Evolutionary conservation across 2,113 vertebrate species (phyloP).

Genomic region (Vidua macroura): DNA sequence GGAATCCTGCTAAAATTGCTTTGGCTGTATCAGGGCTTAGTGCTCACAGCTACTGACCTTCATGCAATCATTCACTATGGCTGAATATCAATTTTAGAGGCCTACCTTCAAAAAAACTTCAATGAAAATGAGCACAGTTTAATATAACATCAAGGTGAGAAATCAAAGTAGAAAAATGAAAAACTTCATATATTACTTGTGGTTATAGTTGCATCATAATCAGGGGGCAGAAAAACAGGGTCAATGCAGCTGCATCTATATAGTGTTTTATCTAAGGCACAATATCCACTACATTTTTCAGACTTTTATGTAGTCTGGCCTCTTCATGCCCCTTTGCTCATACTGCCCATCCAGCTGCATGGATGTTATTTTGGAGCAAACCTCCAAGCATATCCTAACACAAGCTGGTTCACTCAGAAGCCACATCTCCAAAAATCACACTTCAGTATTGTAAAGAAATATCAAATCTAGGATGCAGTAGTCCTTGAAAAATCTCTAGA

Average conservation of each 20-base stretch:
- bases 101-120: neutral
- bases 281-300: neutral
- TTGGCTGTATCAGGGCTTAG: neutral
- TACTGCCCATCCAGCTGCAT: neutral
- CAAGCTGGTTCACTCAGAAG: neutral
- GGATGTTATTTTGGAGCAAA: neutral
- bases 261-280: neutral
- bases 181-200: neutral
- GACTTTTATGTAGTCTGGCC: neutral
- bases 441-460: neutral
- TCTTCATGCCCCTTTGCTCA: neutral
- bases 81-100: neutral
- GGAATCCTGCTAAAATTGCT: neutral
- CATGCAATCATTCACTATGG: neutral
- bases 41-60: neutral
- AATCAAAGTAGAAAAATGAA: neutral
- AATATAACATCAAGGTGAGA: neutral
- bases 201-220: neutral
- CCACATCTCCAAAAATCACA: neutral
- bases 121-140: neutral
- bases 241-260: neutral
- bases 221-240: neutral
- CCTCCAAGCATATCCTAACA: neutral
- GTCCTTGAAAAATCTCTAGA: neutral
- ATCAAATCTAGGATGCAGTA: neutral